Percentiles rank a stretch among this genome's conserved stretches.
phyloP scores from a whole-genome alignment of 1,140 invertebrate species.

The Drosophila teissieri region DNA sequence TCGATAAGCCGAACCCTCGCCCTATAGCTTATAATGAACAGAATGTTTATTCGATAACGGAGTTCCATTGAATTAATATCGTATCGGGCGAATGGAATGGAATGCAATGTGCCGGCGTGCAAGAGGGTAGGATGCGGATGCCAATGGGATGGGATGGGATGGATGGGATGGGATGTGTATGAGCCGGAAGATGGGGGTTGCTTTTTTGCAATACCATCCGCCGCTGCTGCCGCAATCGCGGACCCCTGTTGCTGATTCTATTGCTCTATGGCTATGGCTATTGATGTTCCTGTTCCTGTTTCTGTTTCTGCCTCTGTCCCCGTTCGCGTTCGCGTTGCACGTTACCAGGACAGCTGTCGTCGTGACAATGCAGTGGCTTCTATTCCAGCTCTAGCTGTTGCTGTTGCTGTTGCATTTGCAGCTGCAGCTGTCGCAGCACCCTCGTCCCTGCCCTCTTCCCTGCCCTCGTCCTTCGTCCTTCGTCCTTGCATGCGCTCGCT shows the following conservation, averaged over 20 bases:
- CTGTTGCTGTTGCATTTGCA: constrained; percentile 20
- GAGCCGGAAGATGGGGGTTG: constrained; percentile 8
- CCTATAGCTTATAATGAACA: neutral
- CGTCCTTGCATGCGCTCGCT: no score
- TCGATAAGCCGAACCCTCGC: neutral
- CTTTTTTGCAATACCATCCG: constrained; percentile 20
- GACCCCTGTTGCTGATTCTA: constrained; percentile 14
- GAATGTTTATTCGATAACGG: constrained; percentile 12
- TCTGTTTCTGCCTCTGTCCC: constrained; percentile 9
- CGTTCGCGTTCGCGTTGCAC: neutral
- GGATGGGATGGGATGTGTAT: neutral
- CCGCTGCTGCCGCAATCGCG: constrained; percentile 12
- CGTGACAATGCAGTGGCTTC: constrained; percentile 14
- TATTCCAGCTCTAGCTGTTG: neutral
- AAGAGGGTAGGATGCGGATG: neutral
- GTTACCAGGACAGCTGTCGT: constrained; percentile 22
- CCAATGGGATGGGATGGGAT: neutral
- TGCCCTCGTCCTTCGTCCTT: neutral
- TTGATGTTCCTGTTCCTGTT: constrained; percentile 9
- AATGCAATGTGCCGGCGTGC: neutral
- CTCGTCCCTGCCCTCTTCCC: constrained; percentile 2
- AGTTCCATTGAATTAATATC: constrained; percentile 10
- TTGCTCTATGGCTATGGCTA: neutral
- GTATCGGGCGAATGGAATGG: neutral
- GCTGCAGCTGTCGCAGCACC: constrained; percentile 19